Evolutionary conservation across 2,113 vertebrate genomes (phyloP).

Genomic region (Corythornis vintsioides): DNA sequence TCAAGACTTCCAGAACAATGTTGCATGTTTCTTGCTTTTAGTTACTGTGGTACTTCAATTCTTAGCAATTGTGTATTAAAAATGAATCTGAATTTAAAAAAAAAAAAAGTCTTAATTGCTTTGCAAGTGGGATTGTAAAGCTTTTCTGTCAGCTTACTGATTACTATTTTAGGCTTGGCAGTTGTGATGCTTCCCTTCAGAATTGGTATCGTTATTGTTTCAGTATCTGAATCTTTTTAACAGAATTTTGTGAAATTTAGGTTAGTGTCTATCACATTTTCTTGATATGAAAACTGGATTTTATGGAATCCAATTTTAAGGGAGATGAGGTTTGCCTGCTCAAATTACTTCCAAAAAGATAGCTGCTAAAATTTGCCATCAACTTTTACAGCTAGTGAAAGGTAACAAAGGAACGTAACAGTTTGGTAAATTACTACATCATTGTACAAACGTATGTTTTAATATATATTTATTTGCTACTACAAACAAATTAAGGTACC

Average conservation of each 20-base stretch:
- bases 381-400: neutral
- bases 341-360: neutral
- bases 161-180: neutral
- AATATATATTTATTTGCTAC: neutral
- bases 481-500: neutral
- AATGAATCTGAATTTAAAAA: neutral
- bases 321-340: neutral
- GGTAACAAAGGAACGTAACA: neutral
- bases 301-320: neutral
- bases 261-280: neutral
- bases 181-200: neutral
- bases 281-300: neutral
- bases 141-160: neutral
- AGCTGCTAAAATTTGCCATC: neutral
- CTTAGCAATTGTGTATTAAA: neutral
- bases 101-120: neutral
- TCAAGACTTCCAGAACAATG: neutral
- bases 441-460: neutral
- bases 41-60: neutral
- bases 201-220: neutral
- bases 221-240: neutral
- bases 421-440: neutral
- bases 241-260: neutral
- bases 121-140: neutral
- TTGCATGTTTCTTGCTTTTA: neutral